A percentile compares a stretch with the other conserved stretches of the same genome.
These are phyloP conservation scores for Beris morrisii DNA, from an alignment of 2,888 invertebrate genomes.

Conservation along the genomic window DNA sequence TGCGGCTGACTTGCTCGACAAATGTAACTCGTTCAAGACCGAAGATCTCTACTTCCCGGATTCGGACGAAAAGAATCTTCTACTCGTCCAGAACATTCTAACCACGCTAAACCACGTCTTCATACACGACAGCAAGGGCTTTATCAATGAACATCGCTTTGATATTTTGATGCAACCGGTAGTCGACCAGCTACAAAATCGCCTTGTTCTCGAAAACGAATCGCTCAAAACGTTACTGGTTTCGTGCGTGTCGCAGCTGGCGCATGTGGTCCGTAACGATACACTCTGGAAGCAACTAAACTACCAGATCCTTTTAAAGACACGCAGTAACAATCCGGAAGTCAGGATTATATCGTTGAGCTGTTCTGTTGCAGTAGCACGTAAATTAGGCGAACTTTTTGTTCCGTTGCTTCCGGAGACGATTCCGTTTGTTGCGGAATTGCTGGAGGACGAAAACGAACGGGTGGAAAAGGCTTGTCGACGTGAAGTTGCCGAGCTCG, in stretches of 20 bases:
- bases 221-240: constrained; percentile 65
- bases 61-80: constrained; percentile 61
- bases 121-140: constrained; percentile 79
- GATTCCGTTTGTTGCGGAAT: constrained; percentile 89
- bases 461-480: constrained; percentile 79
- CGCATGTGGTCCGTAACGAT: constrained; percentile 81
- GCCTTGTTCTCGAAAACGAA: constrained; percentile 63
- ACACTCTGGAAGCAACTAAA: constrained; percentile 87
- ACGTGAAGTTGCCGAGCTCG: constrained; percentile 79
- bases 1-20: constrained; percentile 71
- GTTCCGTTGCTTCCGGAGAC: constrained; percentile 87
- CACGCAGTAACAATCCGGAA: constrained; percentile 72
- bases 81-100: constrained; percentile 71
- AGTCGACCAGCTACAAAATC: constrained; percentile 85
- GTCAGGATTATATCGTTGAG: constrained; percentile 73
- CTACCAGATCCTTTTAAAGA: constrained; percentile 87
- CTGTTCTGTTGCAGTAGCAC: constrained; percentile 75
- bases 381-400: constrained; percentile 85
- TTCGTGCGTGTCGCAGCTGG: constrained; percentile 82
- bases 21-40: constrained; percentile 65
- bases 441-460: constrained; percentile 87
- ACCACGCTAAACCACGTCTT: constrained; percentile 77
- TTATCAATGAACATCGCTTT: constrained; percentile 82
- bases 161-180: constrained; percentile 82
- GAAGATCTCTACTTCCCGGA: constrained; percentile 57